Base-by-base conservation (phyloP, 2,888 invertebrate species). In the Zaprionus obscuricornis region DNA sequence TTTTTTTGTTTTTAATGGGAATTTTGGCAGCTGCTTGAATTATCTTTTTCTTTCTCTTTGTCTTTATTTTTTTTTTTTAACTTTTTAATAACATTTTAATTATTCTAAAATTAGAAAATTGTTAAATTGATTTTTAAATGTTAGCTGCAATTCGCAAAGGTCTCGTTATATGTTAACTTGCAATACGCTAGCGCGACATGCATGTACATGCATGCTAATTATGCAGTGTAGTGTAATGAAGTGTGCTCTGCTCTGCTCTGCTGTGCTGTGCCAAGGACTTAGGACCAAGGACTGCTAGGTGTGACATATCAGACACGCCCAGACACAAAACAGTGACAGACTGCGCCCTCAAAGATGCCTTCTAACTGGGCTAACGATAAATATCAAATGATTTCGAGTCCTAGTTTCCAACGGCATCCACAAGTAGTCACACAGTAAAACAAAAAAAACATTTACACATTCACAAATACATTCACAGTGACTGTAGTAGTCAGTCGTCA, bases 301-400 rank as follows among this genome's bases (percentile, higher is more conserved):
- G 72, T 47, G 42, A 54, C 72, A 8, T 49, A 24, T 45, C 49
- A 37, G 66, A 50, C 58, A 63, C 56, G 56, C 65, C 64, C 43
- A 18, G 18, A n/a, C n/a, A n/a, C n/a, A n/a, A n/a, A n/a, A 8
- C 31, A 16, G 7, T 39, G 49, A 36, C 66, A 50, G 20, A 49
- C 55, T 58, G 49, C 59, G 51, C 74, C 66, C 60, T 55, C 18
- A 27, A 40, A 66, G 54, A 59, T 64, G 64, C 11, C 40, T 27
- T 11, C 51, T 70, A 87, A 87, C 74, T 87, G 66, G 87, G 84
- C 83, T 85, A 85, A 59, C 68, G 52, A 70, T 83, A 83, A 73
- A 83, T 87, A 69, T 51, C 56, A 77, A 85, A 85, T 77, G 81
- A 65, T 68, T 66, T 45, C 81, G 70, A 75, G 86, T 71, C 77